Evolutionary conservation across 2,888 invertebrate genomes (phyloP).

Genomic region (Disparrhopalites patrizii): DNA sequence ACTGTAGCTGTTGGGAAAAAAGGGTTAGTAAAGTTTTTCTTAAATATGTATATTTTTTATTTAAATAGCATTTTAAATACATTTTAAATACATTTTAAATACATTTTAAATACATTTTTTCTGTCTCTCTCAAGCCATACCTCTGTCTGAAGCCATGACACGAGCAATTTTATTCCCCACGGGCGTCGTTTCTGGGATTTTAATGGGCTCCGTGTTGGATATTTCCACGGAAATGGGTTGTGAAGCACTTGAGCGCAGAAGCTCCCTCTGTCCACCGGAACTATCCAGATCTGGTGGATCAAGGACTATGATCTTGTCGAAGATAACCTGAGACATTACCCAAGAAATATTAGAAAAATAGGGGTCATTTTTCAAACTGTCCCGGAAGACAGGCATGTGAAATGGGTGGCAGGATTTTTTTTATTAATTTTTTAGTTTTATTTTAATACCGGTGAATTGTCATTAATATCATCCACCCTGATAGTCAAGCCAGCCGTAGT

Average conservation of each 20-base stretch:
- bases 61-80: too few relatives aligned
- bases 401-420: too few relatives aligned
- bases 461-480: conserved; percentile 72
- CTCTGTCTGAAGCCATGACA: conserved; percentile 48
- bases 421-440: too few relatives aligned
- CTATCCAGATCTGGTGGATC: conserved; percentile 46
- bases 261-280: conserved; percentile 42
- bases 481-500: conserved; percentile 70
- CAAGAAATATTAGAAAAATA: background rate
- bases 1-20: background rate
- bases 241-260: conserved; percentile 44
- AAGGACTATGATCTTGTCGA: conserved; percentile 45
- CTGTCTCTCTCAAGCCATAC: conserved; percentile 21
- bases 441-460: conserved; percentile 58
- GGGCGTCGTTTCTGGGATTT: conserved; percentile 49
- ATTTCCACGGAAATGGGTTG: conserved; percentile 47
- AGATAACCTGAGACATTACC: conserved; percentile 25
- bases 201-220: conserved; percentile 44
- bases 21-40: too few relatives aligned
- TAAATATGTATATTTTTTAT: too few relatives aligned
- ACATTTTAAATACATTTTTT: background rate
- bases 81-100: too few relatives aligned
- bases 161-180: conserved; percentile 50
- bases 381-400: too few relatives aligned
- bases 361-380: too few relatives aligned